Percentiles rank a stretch among this genome's conserved stretches.
Evolutionary conservation across 2,113 vertebrate species (phyloP).

Genomic region (Pteronura brasiliensis): DNA sequence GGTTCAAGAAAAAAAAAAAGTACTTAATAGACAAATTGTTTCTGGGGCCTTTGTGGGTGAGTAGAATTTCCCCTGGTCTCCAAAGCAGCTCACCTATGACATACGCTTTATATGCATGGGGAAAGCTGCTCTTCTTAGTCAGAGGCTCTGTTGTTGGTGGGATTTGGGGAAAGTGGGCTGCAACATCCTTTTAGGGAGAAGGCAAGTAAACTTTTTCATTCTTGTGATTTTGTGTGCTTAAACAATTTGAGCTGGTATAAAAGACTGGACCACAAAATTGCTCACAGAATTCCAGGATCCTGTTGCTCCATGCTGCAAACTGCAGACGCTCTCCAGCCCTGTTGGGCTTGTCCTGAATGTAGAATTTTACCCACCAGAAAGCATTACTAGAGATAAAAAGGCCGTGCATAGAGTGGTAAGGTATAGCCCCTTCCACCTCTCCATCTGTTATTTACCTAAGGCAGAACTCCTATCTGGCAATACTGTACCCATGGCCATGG

Average conservation of each 20-base stretch:
- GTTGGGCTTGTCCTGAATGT: too few species aligned
- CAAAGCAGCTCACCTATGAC: background rate
- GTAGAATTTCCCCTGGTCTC: background rate
- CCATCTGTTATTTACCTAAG: background rate
- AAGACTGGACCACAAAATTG: background rate
- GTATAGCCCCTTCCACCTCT: background rate
- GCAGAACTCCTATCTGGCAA: background rate
- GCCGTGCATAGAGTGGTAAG: too few species aligned
- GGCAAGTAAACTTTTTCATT: background rate
- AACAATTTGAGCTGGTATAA: background rate
- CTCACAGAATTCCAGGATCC: background rate
- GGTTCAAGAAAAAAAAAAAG: background rate
- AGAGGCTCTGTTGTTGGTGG: background rate
- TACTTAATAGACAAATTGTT: background rate
- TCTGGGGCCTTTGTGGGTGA: accelerated
- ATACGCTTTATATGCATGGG: background rate
- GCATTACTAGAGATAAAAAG: background rate
- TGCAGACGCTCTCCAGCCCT: too few species aligned
- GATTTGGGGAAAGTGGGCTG: background rate
- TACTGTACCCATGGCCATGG: accelerated
- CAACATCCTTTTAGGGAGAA: background rate
- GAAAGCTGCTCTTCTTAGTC: background rate
- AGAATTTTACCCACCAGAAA: background rate
- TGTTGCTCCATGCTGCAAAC: too few species aligned
- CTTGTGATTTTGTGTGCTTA: background rate